Percentiles rank a stretch among this genome's conserved stretches.
phyloP scores from a whole-genome alignment of 2,797 vertebrate genomes.

The Falco columbarius region DNA sequence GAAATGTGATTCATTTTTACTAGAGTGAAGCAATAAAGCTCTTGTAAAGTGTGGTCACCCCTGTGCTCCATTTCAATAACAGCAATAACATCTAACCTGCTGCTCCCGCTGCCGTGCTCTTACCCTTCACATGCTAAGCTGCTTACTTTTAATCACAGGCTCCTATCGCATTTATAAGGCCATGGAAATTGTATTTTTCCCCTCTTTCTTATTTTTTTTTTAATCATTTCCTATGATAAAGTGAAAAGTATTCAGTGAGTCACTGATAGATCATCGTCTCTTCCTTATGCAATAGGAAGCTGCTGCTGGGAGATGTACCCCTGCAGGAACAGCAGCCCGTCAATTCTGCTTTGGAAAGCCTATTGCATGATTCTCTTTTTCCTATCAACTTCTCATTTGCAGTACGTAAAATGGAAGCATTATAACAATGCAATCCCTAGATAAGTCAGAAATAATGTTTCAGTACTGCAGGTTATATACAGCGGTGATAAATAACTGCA shows the following conservation, averaged over 20 bases:
- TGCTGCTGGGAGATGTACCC: neutral
- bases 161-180: neutral
- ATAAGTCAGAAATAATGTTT: neutral
- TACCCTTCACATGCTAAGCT: neutral
- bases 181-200: neutral
- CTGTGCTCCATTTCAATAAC: slow-evolving; percentile 22
- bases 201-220: neutral
- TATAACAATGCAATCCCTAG: neutral
- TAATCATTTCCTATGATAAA: neutral
- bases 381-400: neutral
- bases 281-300: slow-evolving; percentile 4
- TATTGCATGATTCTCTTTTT: neutral
- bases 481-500: neutral
- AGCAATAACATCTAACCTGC: slow-evolving; percentile 43
- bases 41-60: slow-evolving; percentile 33
- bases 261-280: neutral
- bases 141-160: slow-evolving; percentile 31
- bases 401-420: neutral
- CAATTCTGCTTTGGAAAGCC: slow-evolving; percentile 2
- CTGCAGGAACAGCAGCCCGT: neutral
- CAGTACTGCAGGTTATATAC: neutral
- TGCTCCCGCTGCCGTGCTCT: neutral
- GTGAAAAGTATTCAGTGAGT: slow-evolving; percentile 41
- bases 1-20: slow-evolving; percentile 49
- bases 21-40: slow-evolving; percentile 34